Evolutionary conservation across 2,113 vertebrate species (phyloP).

Genomic region (Onychostruthus taczanowskii): DNA sequence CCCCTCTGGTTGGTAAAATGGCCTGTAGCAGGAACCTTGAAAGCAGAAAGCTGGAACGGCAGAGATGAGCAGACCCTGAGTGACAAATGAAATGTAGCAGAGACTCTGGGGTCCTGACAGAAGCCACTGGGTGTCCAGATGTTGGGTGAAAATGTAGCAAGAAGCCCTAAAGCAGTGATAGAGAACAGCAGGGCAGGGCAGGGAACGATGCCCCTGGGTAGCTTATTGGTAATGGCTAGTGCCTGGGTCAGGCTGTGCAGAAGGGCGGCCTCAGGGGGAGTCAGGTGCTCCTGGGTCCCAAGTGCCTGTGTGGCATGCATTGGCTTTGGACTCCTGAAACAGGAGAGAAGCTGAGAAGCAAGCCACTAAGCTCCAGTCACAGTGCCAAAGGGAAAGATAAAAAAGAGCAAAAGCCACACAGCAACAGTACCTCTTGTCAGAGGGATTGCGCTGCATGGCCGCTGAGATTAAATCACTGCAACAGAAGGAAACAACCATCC

Average conservation of each 20-base stretch:
- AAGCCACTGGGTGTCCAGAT: not conserved
- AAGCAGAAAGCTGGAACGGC: not conserved
- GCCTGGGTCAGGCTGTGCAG: not conserved
- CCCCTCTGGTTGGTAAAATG: not conserved
- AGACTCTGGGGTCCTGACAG: not conserved
- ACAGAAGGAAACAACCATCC: not conserved
- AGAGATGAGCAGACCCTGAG: not conserved
- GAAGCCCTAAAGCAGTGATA: not conserved
- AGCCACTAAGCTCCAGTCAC: not conserved
- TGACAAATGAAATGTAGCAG: not conserved
- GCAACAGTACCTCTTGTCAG: not conserved
- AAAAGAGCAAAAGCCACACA: not conserved
- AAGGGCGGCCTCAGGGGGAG: no score
- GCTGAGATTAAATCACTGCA: rapidly evolving
- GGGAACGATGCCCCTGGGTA: no score
- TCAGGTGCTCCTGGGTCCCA: rapidly evolving
- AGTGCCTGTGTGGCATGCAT: rapidly evolving
- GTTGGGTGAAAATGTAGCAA: no score
- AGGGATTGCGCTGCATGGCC: rapidly evolving
- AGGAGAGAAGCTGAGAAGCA: not conserved
- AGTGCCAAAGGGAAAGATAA: not conserved
- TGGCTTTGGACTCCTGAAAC: not conserved
- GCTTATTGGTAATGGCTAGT: not conserved
- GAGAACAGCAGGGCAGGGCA: not conserved
- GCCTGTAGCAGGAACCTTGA: not conserved